Conservation (phyloP, 2,113 vertebrate genomes). For the Poeciliopsis occidentalis region DNA sequence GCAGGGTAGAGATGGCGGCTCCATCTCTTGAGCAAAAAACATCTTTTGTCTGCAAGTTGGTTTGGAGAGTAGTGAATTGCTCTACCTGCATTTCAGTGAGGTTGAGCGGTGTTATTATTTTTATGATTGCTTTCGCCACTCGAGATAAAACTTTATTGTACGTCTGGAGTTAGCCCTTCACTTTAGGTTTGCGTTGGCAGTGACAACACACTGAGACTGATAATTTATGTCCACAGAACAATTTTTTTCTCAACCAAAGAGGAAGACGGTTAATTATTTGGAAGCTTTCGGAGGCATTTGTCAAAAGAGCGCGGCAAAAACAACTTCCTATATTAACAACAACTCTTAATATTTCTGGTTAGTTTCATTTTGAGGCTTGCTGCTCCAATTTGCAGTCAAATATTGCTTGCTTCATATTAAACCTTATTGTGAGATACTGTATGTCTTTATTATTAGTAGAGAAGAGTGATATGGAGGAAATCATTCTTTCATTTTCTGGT, state of each 20-base stretch:
- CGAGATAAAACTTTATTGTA: conserved; percentile 44
- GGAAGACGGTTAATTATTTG: conserved; percentile 27
- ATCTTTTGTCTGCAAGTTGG: not conserved
- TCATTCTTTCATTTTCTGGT: too few species aligned
- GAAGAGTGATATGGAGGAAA: too few species aligned
- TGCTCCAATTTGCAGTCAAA: not conserved
- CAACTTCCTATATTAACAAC: not conserved
- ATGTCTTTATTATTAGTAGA: too few species aligned
- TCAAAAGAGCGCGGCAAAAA: conserved; percentile 16
- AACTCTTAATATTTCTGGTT: not conserved
- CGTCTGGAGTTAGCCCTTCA: conserved; percentile 43
- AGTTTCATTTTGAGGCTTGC: not conserved
- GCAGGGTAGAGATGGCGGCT: not conserved
- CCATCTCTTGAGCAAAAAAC: not conserved
- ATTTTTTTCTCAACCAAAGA: conserved; percentile 25
- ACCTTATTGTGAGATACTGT: not conserved
- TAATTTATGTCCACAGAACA: not conserved
- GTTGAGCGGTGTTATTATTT: conserved; percentile 12
- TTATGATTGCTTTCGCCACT: conserved; percentile 34
- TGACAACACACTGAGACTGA: not conserved
- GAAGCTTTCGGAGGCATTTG: conserved; percentile 9
- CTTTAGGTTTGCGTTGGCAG: conserved; percentile 25
- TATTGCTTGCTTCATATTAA: not conserved
- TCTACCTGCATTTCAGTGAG: conserved; percentile 19
- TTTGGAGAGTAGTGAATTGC: conserved; percentile 5